phyloP scores from a whole-genome alignment of 92 coral and sea anemone genomes.

The Metridium senile region DNA sequence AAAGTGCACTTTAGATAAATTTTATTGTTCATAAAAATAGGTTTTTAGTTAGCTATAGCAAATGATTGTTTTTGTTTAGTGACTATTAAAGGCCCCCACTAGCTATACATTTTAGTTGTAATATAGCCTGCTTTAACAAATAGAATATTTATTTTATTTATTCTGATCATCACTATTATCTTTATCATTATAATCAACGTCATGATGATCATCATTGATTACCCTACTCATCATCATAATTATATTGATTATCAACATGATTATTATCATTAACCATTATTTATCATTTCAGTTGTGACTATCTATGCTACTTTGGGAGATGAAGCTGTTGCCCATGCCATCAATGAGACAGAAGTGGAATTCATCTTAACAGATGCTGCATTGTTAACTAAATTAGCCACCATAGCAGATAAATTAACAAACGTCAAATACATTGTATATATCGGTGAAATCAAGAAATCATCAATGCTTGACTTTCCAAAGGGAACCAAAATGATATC shows the following conservation, averaged over 20 bases:
- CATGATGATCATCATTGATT: no score
- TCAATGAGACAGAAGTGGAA: slow-evolving; percentile 87
- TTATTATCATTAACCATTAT: background rate
- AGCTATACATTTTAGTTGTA: no score
- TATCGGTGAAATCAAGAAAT: slow-evolving; percentile 76
- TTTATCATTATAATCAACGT: no score
- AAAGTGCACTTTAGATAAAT: background rate
- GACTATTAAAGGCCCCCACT: no score
- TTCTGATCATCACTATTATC: no score
- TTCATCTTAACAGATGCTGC: slow-evolving; percentile 86
- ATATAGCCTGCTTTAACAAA: no score
- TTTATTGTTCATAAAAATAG: background rate
- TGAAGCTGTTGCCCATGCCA: slow-evolving; percentile 87
- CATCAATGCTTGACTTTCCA: slow-evolving; percentile 69
- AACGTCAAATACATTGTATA: slow-evolving; percentile 79
- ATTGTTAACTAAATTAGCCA: slow-evolving; percentile 75
- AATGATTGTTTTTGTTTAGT: no score
- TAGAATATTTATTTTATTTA: no score
- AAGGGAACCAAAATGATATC: slow-evolving; percentile 69
- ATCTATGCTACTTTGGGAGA: slow-evolving; percentile 96
- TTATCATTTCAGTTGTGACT: slow-evolving; percentile 72
- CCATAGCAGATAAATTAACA: slow-evolving; percentile 61
- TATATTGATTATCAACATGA: no score
- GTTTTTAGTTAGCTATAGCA: background rate
- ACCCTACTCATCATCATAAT: no score